These are phyloP conservation scores for Drosophila maculinotata DNA, from an alignment of 2,888 invertebrate genomes.

Conservation along the genomic window DNA sequence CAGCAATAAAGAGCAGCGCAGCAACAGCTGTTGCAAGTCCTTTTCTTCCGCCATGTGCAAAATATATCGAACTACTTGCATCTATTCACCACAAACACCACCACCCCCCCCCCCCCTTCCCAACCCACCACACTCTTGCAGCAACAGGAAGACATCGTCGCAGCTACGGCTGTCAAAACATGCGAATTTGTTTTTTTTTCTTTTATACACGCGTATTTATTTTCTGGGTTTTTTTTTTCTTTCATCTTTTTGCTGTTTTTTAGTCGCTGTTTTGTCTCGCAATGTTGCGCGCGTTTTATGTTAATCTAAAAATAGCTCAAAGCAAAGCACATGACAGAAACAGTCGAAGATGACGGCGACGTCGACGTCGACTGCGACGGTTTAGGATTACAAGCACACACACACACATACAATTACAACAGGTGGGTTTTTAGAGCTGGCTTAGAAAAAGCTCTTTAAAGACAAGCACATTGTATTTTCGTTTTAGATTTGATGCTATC, in stretches of 20 bases:
- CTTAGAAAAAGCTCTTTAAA: conserved; percentile 3
- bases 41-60: conserved; percentile 50
- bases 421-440: conserved; percentile 31
- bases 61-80: not conserved
- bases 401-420: conserved; percentile 23
- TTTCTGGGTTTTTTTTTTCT: conserved; percentile 9
- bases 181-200: conserved; percentile 33
- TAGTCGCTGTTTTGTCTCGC: conserved; percentile 36
- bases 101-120: not conserved
- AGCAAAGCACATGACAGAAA: conserved; percentile 55
- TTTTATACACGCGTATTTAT: conserved; percentile 21
- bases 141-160: conserved; percentile 41
- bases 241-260: conserved; percentile 15
- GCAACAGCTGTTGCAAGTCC: conserved; percentile 45
- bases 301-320: conserved; percentile 52
- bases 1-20: conserved; percentile 1
- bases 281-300: conserved; percentile 43
- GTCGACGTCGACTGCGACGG: conserved; percentile 19
- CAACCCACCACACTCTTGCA: too few relatives aligned
- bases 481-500: not conserved
- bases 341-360: conserved; percentile 2
- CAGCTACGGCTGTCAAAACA: conserved; percentile 30
- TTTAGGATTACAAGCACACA: conserved; percentile 41
- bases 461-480: not conserved
- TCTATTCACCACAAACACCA: not conserved